Percentiles rank a stretch among this genome's conserved stretches.
phyloP scores from a whole-genome alignment of 2,888 invertebrate species.

The Onthophagus sagittarius region DNA sequence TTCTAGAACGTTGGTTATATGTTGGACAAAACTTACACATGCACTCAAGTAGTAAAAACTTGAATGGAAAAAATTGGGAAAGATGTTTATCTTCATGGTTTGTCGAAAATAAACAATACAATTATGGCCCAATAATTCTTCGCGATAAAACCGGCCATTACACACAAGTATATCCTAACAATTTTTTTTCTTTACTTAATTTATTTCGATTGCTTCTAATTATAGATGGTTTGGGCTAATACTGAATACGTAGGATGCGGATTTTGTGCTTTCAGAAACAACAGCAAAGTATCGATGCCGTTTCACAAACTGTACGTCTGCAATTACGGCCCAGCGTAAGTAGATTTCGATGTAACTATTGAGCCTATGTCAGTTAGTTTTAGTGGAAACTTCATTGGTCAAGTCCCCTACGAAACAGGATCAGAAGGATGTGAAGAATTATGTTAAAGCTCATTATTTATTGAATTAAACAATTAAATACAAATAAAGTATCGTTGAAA shows the following conservation, averaged over 20 bases:
- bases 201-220: background rate
- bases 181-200: background rate
- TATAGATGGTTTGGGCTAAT: background rate
- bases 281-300: background rate
- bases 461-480: too few relatives aligned
- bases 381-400: background rate
- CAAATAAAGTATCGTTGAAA: too few relatives aligned
- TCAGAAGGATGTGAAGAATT: background rate
- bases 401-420: background rate
- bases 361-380: background rate
- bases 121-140: too few relatives aligned
- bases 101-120: too few relatives aligned
- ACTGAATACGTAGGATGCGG: background rate
- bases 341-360: background rate
- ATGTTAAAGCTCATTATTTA: background rate
- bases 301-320: background rate
- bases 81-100: too few relatives aligned
- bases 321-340: background rate
- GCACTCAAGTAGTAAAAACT: too few relatives aligned
- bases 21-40: too few relatives aligned
- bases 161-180: background rate
- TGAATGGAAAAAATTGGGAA: too few relatives aligned
- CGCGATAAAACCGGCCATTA: too few relatives aligned
- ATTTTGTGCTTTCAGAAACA: background rate
- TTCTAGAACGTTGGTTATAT: too few relatives aligned